Evolutionary conservation across 1,140 invertebrate genomes (phyloP), one percentile per base, ranked within the genome.

Genomic region (Hyles euphorbiae): DNA sequence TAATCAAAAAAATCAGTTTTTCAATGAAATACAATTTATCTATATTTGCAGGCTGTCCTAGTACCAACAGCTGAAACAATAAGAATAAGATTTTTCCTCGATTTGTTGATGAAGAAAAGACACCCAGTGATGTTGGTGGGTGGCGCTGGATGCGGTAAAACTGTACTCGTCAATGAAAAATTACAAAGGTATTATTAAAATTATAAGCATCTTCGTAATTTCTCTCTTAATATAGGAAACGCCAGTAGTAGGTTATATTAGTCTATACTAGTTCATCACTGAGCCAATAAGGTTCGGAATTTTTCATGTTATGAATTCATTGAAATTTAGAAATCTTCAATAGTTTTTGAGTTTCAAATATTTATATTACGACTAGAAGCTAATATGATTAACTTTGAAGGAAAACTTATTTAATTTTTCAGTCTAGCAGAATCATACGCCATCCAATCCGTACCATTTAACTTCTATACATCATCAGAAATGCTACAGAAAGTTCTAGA

Each of bases 31-130:
- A 11, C 5, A 48, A 8, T 40, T 40, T 5, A n/a, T 48, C 10
- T 48, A 9, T 52, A 3, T 9, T 52, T 52, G n/a, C 72, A 96
- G 93, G 96, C 97, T 55, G 93, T 94, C 5, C 78, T 99, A 45
- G 97, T 99, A n/a, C 96, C 97, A 69, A 99, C 98, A 5, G 92
- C 95, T 6, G 98, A 99, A 90, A 98, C 97, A 0, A 97, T 97
- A 12, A 90, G 97, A 71, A 92, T 98, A 9, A 91, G 94, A 75
- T 99, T 92, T 75, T 98, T 99, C 80, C 85, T 99, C 56, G 96
- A 99, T 88, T 82, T 98, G 34, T 83, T 99, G 33, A 96, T 99
- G 92, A 93, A 93, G 60, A 94, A 94, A 61, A 93, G 93, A 71
- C 94, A 96, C 81, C 98, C 98, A 2, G 94, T 98, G 2, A 98